phyloP scores from a whole-genome alignment of 37 sponge, comb jelly and placozoan genomes.

The Petrosia ficiformis region DNA sequence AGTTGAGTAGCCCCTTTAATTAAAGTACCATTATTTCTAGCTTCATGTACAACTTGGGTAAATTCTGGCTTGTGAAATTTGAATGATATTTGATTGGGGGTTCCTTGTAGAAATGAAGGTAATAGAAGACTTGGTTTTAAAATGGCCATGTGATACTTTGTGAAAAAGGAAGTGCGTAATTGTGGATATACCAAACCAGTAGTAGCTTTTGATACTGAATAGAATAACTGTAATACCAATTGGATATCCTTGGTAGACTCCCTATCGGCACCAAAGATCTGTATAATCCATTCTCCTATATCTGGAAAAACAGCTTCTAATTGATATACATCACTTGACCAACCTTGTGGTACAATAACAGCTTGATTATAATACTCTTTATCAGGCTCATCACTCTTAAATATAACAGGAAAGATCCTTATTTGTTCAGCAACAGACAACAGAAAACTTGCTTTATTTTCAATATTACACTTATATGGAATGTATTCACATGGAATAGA shows the following conservation, averaged over 20 bases:
- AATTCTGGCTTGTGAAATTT: neutral
- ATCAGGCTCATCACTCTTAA: neutral
- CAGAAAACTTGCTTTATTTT: neutral
- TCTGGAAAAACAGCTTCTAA: conserved; percentile 22
- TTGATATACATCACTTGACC: neutral
- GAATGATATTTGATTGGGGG: neutral
- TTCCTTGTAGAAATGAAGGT: neutral
- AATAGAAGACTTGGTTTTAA: neutral
- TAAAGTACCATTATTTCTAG: conserved; percentile 4
- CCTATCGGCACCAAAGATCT: neutral
- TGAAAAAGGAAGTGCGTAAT: conserved; percentile 1
- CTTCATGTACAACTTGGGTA: neutral
- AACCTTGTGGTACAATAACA: neutral
- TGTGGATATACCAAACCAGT: neutral
- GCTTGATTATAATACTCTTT: neutral
- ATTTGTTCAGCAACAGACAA: neutral
- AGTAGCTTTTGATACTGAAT: neutral
- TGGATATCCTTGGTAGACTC: neutral
- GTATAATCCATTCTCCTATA: conserved; percentile 6
- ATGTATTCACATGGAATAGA: neutral
- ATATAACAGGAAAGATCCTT: neutral
- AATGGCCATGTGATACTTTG: neutral
- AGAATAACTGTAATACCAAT: neutral
- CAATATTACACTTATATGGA: neutral
- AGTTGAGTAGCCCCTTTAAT: neutral